These are phyloP conservation scores for Pelobates fuscus DNA, from an alignment of 2,113 vertebrate species.

Conservation along the genomic window DNA sequence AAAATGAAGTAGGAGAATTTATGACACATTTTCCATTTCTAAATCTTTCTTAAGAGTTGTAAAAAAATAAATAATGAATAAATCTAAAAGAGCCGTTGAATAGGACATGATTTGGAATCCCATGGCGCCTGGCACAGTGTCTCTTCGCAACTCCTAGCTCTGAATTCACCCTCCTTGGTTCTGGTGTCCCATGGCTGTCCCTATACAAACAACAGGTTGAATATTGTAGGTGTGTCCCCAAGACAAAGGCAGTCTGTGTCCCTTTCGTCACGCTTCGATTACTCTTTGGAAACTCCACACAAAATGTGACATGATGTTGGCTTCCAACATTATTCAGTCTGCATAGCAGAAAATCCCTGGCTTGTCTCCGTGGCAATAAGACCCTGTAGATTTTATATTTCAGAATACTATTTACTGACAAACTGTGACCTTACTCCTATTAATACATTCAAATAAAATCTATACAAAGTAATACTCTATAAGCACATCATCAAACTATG, in stretches of 20 bases:
- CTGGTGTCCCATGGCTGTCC: slow-evolving; percentile 81
- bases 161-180: slow-evolving; percentile 61
- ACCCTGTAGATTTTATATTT: slow-evolving; percentile 17
- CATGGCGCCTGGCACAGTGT: slow-evolving; percentile 70
- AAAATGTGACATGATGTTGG: slow-evolving; percentile 82
- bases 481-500: no score
- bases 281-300: slow-evolving; percentile 81
- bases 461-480: background rate
- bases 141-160: slow-evolving; percentile 51
- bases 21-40: no score
- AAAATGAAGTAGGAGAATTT: no score
- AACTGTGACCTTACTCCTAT: no score
- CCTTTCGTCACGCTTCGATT: slow-evolving; percentile 95
- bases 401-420: background rate
- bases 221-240: slow-evolving; percentile 95
- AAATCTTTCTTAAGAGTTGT: no score
- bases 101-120: slow-evolving; percentile 21
- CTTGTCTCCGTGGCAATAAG: slow-evolving; percentile 87
- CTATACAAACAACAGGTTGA: slow-evolving; percentile 98
- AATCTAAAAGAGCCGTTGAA: background rate
- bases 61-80: no score
- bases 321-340: slow-evolving; percentile 90
- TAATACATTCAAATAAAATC: background rate
- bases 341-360: slow-evolving; percentile 84
- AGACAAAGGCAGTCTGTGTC: slow-evolving; percentile 97